Base-by-base conservation (phyloP, 2,888 invertebrate species). In the Congeria kusceri region DNA sequence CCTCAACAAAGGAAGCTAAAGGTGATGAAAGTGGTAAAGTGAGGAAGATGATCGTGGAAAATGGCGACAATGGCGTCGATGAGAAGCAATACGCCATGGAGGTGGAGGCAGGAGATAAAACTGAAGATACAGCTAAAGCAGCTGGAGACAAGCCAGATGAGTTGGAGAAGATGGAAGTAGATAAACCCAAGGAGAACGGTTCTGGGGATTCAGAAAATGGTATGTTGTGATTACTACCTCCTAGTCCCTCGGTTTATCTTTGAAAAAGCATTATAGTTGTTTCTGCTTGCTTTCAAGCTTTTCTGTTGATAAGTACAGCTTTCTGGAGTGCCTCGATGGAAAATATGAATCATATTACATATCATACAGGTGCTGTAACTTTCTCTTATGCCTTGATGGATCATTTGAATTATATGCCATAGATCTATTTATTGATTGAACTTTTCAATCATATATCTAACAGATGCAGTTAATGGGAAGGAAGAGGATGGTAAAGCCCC, bases 391-490 rank as follows among this genome's bases (percentile, higher is more conserved):
- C 39, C 39, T 13, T 15, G 15, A 39, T 39, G 15, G 39, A 39
- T 39, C 15, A 15, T 39, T 13, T 13, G 3, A 39, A 5, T 7
- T 39, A 15, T 1, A 39, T 39, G 39, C 39, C 39, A 39, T 15
- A n/a, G n/a, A n/a, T 77, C 77, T 46, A 82, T 57, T 57, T 59
- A 27, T 59, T 7, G 18, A 18, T 0, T 27, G 62, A n/a, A 32
- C 39, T 28, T 49, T 44, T 62, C 25, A 59, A 20, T n/a, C n/a
- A n/a, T 44, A 23, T 9, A 29, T 39, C 44, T 47, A 15, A 23
- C 46, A 67, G 78, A 67, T 44, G 58, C 74, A 58, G 77, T 84
- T 7, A 79, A 83, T 75, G 85, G 83, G 23, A 84, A 83, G 67
- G 79, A 86, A 61, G 68, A 64, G 28, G 82, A 81, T 46, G 66